Evolutionary conservation across 2,113 vertebrate genomes (phyloP).

Genomic region (Vulpes ferrilata): DNA sequence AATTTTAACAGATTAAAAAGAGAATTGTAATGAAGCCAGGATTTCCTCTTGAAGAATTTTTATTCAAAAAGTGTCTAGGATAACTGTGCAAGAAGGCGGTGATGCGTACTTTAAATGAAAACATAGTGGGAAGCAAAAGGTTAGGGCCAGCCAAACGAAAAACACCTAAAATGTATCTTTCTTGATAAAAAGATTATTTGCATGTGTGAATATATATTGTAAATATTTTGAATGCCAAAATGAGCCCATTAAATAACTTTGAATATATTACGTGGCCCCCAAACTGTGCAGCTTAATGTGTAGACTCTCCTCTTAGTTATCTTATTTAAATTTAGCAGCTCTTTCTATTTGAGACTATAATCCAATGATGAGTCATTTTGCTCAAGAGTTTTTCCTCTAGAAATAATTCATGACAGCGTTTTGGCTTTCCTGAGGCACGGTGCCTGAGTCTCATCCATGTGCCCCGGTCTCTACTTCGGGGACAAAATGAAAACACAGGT

Average conservation of each 20-base stretch:
- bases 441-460: background rate
- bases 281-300: background rate
- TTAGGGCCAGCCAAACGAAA: background rate
- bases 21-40: conserved; percentile 68
- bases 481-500: conserved; percentile 12
- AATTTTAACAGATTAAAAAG: conserved; percentile 76
- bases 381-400: background rate
- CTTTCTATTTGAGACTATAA: conserved; percentile 6
- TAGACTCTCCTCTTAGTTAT: background rate
- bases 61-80: conserved; percentile 75
- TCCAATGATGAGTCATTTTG: conserved; percentile 8
- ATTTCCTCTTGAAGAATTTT: conserved; percentile 75
- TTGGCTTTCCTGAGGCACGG: background rate
- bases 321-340: background rate
- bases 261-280: background rate
- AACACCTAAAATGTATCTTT: background rate
- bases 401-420: conserved; percentile 9
- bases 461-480: background rate
- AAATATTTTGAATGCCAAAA: conserved; percentile 39
- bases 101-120: conserved; percentile 59
- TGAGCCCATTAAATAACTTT: background rate
- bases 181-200: conserved; percentile 32
- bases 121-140: background rate
- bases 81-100: conserved; percentile 53
- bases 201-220: background rate